Evolutionary conservation across 2,888 invertebrate species (phyloP), one percentile per base, ranked within the genome.

Genomic region (Hirtodrosophila duncani): DNA sequence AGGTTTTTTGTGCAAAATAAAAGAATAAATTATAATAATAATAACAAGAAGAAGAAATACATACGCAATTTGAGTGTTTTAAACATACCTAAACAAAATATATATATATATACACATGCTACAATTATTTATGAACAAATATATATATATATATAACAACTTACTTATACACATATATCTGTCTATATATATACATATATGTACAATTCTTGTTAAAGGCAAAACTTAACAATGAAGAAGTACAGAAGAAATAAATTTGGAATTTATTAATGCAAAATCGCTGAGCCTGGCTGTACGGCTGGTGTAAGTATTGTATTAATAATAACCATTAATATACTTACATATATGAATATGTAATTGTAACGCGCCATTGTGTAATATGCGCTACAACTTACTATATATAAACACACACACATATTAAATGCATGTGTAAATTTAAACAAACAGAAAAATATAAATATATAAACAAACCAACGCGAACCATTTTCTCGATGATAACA

Each of bases 1-100:
- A 82, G 71, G 79, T 69, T 81, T 78, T 80, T 77, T 78, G 75
- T 75, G 71, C 79, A 80, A 72, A 29, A 53, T 24, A 51, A 50
- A 36, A 48, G 43, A 59, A 58, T 29, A 51, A 13, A 17, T 27
- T 29, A 62, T 27, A 48, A 34, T 21, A 16, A 16, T 6, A 21
- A 23, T n/a, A 48, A 20, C 33, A 37, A 10, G 36, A 41, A 45
- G 26, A 20, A 33, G n/a, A 16, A 38, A 23, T 21, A 18, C 39
- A 10, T 37, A 41, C 42, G 52, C 71, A 72, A 59, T 58, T 61
- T 57, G 38, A 63, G 49, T 63, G 56, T 51, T 50, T 59, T 36
- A 53, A 55, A 41, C 61, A 50, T 52, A 58, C 26, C 9, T 16
- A 7, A 34, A 34, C 9, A 14, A 6, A 9, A 33, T 14, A 39